Evolutionary conservation across 1,140 invertebrate genomes (phyloP).

Genomic region (Drosophila varians): DNA sequence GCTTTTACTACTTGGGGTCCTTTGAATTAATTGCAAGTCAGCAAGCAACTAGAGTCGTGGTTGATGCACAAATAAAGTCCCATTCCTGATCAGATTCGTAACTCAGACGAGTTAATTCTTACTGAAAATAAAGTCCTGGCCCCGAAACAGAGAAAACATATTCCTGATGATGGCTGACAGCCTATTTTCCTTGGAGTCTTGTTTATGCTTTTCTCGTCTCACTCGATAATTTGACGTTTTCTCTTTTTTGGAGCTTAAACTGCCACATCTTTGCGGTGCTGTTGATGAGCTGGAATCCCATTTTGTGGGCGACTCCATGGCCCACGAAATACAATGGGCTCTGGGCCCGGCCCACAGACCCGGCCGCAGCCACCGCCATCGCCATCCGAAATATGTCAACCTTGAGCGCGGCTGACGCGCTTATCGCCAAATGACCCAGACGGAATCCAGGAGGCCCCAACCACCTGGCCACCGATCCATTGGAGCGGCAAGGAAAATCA

Average conservation of each 20-base stretch:
- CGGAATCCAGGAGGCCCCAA: conserved; percentile 9
- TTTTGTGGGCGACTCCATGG: conserved; percentile 18
- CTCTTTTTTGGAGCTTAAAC: conserved; percentile 30
- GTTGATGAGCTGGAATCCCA: conserved; percentile 57
- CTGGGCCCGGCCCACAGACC: not conserved
- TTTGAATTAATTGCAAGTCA: not conserved
- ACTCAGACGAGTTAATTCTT: not conserved
- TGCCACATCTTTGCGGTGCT: conserved; percentile 43
- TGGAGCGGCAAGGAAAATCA: conserved; percentile 71
- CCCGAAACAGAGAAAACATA: not conserved
- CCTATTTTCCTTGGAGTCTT: conserved; percentile 51
- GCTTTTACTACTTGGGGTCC: not conserved
- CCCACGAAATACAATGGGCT: conserved; percentile 15
- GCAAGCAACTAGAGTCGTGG: not conserved
- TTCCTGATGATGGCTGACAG: conserved; percentile 44
- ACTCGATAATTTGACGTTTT: conserved; percentile 42
- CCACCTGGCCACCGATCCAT: conserved; percentile 25
- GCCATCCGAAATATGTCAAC: conserved; percentile 40
- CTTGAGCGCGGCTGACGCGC: conserved; percentile 45
- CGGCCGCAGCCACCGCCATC: not conserved
- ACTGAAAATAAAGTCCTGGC: not conserved
- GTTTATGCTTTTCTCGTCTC: conserved; percentile 31
- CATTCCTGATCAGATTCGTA: not conserved
- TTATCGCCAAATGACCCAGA: conserved; percentile 58
- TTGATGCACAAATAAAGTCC: not conserved